Base-by-base conservation (phyloP, 1,140 invertebrate genomes). In the Odontomachus brunneus region DNA sequence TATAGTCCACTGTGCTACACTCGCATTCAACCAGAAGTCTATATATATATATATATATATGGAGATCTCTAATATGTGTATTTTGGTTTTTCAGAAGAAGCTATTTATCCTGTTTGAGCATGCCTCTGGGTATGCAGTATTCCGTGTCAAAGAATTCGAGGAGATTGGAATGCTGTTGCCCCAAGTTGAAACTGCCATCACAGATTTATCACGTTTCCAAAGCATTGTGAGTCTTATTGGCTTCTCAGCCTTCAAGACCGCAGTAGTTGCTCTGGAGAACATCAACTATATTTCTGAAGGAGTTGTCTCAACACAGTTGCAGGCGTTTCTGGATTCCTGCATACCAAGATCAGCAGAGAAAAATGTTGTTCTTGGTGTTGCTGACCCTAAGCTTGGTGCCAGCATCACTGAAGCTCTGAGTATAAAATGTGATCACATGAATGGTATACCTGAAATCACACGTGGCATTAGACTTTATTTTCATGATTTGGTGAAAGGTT, bases 271-370 rank as follows among this genome's bases (percentile, higher is more conserved):
- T 19, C 94, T 99, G 78, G 98, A 99, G 91, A 99, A 99, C 93
- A 97, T 99, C 38, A 99, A 99, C 94, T 97, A 96, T 76, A 96
- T 99, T 57, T 99, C 99, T 1, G 99, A 99, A 96, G 99, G 99
- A 95, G 95, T 99, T 81, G 91, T 99, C 14, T 97, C 99, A 48
- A 97, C 99, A 88, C 98, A 99, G 91, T 94, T 99, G 29, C 95
- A 97, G 85, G 91, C 97, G 1, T 99, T 99, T 91, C 92, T 99
- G 12, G 98, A 99, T 91, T 96, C 96, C 15, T 96, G 97, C 86
- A 94, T 99, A 15, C 97, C 98, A 0, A 97, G 98, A 92, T 89
- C 96, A 3, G 95, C 94, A 63, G 99, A 98, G 90, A 97, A 98
- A 84, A 94, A 96, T 95, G 94, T 97, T 48, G 95, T 96, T 0